Conservation (phyloP, 2,797 vertebrate genomes). For the Acanthopagrus latus region DNA sequence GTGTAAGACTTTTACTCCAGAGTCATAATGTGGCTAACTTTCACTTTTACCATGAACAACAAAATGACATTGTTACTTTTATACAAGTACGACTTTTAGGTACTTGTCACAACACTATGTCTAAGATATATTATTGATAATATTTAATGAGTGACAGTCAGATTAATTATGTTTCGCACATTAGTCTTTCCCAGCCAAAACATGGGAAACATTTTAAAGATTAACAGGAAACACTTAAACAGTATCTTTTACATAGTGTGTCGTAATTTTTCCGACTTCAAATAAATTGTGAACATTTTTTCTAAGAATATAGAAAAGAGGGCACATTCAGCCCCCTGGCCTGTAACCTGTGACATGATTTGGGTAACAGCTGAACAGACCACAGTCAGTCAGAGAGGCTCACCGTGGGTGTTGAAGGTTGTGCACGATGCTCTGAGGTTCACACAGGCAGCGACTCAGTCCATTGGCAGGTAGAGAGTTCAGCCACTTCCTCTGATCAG, state of each 20-base stretch:
- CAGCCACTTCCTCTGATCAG: constrained; percentile 82
- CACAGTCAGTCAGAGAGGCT: constrained; percentile 14
- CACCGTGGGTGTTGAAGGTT: constrained; percentile 28
- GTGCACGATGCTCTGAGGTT: constrained; percentile 40
- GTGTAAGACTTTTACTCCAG: too few relatives aligned
- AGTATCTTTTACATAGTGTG: too few relatives aligned
- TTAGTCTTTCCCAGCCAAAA: neutral
- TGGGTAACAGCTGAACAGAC: neutral
- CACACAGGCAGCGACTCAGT: constrained; percentile 35
- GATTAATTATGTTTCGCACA: too few relatives aligned
- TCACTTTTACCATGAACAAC: too few relatives aligned
- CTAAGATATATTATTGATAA: too few relatives aligned
- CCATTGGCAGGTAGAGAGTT: constrained; percentile 58
- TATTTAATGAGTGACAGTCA: neutral
- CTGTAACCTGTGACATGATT: neutral
- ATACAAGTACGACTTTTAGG: too few relatives aligned
- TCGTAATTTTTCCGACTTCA: neutral
- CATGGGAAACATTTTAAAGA: too few relatives aligned
- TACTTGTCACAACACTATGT: too few relatives aligned
- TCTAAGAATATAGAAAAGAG: neutral
- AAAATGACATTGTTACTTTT: too few relatives aligned
- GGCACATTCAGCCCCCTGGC: neutral
- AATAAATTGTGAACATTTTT: too few relatives aligned
- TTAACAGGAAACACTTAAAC: too few relatives aligned
- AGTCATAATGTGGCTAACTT: too few relatives aligned